These are phyloP conservation scores for Balaenoptera acutorostrata DNA, from an alignment of 2,113 vertebrate species.

Conservation along the genomic window DNA sequence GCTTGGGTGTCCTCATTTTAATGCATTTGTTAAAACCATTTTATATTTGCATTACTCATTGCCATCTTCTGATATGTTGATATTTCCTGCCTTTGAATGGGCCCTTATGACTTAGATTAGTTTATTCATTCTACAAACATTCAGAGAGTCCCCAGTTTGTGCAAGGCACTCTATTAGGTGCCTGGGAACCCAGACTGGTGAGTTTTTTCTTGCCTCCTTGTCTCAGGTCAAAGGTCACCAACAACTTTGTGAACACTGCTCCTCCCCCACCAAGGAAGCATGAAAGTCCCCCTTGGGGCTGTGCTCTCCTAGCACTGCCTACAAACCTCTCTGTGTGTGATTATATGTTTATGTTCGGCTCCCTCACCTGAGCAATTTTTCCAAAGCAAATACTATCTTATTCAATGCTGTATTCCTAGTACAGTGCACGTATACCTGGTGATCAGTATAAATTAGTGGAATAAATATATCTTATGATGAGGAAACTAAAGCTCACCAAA, in stretches of 20 bases:
- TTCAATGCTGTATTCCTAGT: not conserved
- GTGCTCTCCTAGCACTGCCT: not conserved
- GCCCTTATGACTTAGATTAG: not conserved
- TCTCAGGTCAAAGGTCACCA: not conserved
- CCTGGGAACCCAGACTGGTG: not conserved
- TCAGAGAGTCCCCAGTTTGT: not conserved
- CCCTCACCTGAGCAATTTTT: not conserved
- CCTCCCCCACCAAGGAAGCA: not conserved
- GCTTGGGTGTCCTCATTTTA: not conserved
- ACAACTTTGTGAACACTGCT: not conserved
- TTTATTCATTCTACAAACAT: not conserved
- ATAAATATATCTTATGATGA: not conserved
- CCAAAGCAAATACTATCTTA: not conserved
- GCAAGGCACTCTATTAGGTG: not conserved
- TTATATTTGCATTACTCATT: conserved; percentile 9
- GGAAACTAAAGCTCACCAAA: conserved; percentile 8
- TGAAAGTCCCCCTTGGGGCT: not conserved
- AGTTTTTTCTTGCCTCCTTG: not conserved
- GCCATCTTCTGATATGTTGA: not conserved
- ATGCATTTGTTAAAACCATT: not conserved
- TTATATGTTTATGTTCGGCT: not conserved
- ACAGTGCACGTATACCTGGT: not conserved
- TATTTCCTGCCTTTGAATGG: conserved; percentile 20
- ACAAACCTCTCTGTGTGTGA: not conserved
- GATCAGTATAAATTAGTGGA: not conserved